Conservation (phyloP, 2,888 invertebrate species). For the Torymus auratus region DNA sequence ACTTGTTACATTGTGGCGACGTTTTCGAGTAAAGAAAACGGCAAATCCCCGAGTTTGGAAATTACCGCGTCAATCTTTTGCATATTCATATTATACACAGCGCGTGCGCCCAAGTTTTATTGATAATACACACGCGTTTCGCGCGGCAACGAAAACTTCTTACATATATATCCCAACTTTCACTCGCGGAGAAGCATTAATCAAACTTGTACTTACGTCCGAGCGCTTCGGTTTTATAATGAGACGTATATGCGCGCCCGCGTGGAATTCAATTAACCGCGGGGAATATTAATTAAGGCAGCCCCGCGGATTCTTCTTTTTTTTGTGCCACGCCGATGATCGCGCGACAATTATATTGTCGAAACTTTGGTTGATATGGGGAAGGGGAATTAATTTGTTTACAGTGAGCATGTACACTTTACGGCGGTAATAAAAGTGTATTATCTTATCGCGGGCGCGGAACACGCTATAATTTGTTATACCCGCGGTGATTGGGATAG, state of each 20-base stretch:
- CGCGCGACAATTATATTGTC: background rate
- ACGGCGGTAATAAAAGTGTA: conserved; percentile 14
- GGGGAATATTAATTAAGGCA: no score
- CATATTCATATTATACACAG: conserved; percentile 57
- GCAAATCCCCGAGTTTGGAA: conserved; percentile 26
- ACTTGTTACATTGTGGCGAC: background rate
- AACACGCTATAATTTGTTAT: conserved; percentile 42
- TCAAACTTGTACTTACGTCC: background rate
- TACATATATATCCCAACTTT: conserved; percentile 11
- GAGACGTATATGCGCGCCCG: no score
- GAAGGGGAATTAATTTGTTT: conserved; percentile 35
- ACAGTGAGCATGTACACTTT: background rate
- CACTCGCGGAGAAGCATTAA: background rate
- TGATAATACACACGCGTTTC: conserved; percentile 1
- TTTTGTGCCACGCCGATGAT: no score
- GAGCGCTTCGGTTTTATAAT: no score
- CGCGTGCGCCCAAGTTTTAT: conserved; percentile 33
- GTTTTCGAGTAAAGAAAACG: background rate
- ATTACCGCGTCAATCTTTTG: conserved; percentile 31
- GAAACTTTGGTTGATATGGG: background rate
- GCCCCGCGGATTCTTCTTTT: background rate
- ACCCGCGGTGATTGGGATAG: background rate
- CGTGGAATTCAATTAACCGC: no score
- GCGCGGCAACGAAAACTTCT: conserved; percentile 10
- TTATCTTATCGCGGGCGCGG: conserved; percentile 36